Evolutionary conservation across 1,140 invertebrate species (phyloP), one percentile per base, ranked within the genome.

Genomic region (Cotesia vestalis): DNA sequence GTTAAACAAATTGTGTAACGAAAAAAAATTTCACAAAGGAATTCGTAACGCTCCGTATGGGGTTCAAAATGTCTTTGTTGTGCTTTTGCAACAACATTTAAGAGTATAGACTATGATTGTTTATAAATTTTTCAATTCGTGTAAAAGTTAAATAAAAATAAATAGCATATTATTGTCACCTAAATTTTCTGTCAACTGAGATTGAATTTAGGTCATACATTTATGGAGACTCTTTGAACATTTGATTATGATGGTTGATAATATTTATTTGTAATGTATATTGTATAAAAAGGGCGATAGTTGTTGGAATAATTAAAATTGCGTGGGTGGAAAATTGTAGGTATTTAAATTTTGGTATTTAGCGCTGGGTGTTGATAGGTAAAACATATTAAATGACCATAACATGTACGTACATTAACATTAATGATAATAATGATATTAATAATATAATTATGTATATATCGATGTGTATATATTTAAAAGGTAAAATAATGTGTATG

Each of bases 371-470:
- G 34, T 14, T 59, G 20, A 72, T 20, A 55, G 5, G 14, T 76
- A 71, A 70, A 72, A 77, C 75, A 77, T 46, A 46, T 77, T 75
- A 78, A 78, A 85, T 79, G 80, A 84, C 79, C 79, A 85, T 84
- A 79, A 72, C 81, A 83, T 78, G 78, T 82, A 83, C 78, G 78
- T 84, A 80, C 83, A 80, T 84, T 80, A 82, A 82, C 76, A 79
- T 83, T 81, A 83, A 82, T 81, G 74, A 78, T 81, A 82, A 77
- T 81, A 77, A 80, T 79, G 80, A 27, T 62, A 46, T 9, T 46
- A 46, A 46, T 46, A 46, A 46, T 46, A 46, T 46, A 9, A 46
- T 51, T 67, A 17, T 67, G 34, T 67, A 53, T 35, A 35, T 67
- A 67, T 67, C 20, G 3, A 27, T 46, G 46, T 67, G 66, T 67